Evolutionary conservation across 2,888 invertebrate species (phyloP).

Genomic region (Slavum lentiscoides): DNA sequence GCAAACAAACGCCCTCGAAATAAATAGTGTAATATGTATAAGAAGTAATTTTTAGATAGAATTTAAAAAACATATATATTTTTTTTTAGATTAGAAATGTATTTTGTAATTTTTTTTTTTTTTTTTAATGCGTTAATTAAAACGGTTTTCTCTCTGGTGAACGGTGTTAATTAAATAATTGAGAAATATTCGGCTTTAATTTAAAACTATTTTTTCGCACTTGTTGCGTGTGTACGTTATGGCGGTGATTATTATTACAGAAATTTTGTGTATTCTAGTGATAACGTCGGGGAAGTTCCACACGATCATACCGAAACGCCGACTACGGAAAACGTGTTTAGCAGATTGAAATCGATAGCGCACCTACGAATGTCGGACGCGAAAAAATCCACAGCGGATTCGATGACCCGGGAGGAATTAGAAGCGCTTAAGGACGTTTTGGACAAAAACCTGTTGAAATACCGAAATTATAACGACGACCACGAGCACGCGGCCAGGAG

Average conservation of each 20-base stretch:
- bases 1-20: too few species aligned
- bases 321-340: constrained; percentile 28
- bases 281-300: constrained; percentile 1
- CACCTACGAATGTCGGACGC: constrained; percentile 31
- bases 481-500: constrained; percentile 1
- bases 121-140: too few species aligned
- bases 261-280: constrained; percentile 37
- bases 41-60: too few species aligned
- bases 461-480: constrained; percentile 4
- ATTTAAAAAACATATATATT: too few species aligned
- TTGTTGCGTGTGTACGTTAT: too few species aligned
- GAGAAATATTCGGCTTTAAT: too few species aligned
- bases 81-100: too few species aligned
- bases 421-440: constrained; percentile 34
- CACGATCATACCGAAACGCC: neutral
- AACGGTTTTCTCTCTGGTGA: too few species aligned
- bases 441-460: constrained; percentile 29
- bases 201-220: too few species aligned
- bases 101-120: too few species aligned
- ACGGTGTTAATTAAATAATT: too few species aligned
- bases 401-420: constrained; percentile 18
- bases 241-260: neutral
- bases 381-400: neutral
- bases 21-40: too few species aligned
- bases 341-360: constrained; percentile 33